Evolutionary conservation across 2,888 invertebrate species (phyloP).

Genomic region (Tetranychus truncatus): DNA sequence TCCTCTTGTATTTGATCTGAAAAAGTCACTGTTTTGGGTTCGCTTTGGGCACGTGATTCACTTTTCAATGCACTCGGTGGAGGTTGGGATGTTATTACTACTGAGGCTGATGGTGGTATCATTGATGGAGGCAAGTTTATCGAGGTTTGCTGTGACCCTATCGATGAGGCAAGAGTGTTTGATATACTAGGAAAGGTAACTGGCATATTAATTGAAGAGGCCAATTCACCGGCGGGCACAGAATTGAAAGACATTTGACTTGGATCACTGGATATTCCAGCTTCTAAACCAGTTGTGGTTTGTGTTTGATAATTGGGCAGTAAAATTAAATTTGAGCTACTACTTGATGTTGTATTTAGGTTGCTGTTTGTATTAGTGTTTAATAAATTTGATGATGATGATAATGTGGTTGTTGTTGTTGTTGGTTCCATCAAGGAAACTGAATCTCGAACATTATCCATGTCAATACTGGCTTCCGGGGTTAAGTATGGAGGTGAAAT

Average conservation of each 20-base stretch:
- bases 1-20: constrained; percentile 19
- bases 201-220: background rate
- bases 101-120: background rate
- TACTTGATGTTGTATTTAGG: background rate
- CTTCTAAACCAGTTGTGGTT: background rate
- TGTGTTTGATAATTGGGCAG: background rate
- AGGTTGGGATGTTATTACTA: background rate
- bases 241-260: constrained; percentile 3
- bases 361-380: background rate
- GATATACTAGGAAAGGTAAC: background rate
- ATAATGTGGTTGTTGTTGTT: background rate
- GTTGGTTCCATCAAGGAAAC: background rate
- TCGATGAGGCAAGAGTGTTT: background rate
- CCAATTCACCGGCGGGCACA: background rate
- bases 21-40: constrained; percentile 22
- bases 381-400: background rate
- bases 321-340: background rate
- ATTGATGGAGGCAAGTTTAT: background rate
- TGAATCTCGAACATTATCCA: background rate
- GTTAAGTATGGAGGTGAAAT: constrained; percentile 16
- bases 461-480: constrained; percentile 16
- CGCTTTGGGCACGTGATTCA: constrained; percentile 15
- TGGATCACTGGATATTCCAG: constrained; percentile 6
- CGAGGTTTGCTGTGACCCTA: background rate
- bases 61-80: constrained; percentile 18